These are phyloP conservation scores for Sparus aurata DNA, from an alignment of 2,797 vertebrate species.

Conservation along the genomic window DNA sequence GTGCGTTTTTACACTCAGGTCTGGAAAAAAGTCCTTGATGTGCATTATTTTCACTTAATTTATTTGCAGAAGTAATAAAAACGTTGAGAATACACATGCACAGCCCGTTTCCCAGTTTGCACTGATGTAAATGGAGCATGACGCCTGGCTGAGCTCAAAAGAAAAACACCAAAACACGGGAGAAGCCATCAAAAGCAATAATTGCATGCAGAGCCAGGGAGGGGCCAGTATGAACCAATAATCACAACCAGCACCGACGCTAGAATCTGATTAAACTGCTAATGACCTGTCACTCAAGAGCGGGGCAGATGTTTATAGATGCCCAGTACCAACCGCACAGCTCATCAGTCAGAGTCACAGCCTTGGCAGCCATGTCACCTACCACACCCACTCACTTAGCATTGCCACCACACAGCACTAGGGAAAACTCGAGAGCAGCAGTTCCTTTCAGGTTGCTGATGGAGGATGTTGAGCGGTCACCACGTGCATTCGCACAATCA, in stretches of 20 bases:
- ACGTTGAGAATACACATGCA: slow-evolving; percentile 5
- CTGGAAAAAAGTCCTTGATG: neutral
- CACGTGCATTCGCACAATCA: slow-evolving; percentile 59
- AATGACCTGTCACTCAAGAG: slow-evolving; percentile 83
- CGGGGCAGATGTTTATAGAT: slow-evolving; percentile 81
- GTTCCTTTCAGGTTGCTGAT: slow-evolving; percentile 58
- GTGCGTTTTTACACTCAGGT: neutral
- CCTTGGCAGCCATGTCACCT: slow-evolving; percentile 79
- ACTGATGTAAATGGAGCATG: slow-evolving; percentile 35
- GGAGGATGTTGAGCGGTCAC: slow-evolving; percentile 51
- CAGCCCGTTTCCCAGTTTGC: slow-evolving; percentile 37
- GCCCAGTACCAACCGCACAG: slow-evolving; percentile 80
- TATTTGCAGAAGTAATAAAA: neutral
- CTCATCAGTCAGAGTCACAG: slow-evolving; percentile 84
- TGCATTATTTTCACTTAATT: slow-evolving; percentile 16
- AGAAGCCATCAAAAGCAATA: slow-evolving; percentile 69
- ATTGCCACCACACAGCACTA: slow-evolving; percentile 60
- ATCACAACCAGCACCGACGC: slow-evolving; percentile 77
- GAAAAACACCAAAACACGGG: slow-evolving; percentile 63
- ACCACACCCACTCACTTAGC: slow-evolving; percentile 83
- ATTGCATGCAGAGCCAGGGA: slow-evolving; percentile 72
- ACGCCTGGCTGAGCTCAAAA: slow-evolving; percentile 36
- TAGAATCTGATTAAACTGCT: slow-evolving; percentile 83
- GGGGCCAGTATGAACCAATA: slow-evolving; percentile 76
- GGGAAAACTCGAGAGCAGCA: slow-evolving; percentile 43